Conservation (phyloP, 2,888 invertebrate species). For the Tyria jacobaeae region DNA sequence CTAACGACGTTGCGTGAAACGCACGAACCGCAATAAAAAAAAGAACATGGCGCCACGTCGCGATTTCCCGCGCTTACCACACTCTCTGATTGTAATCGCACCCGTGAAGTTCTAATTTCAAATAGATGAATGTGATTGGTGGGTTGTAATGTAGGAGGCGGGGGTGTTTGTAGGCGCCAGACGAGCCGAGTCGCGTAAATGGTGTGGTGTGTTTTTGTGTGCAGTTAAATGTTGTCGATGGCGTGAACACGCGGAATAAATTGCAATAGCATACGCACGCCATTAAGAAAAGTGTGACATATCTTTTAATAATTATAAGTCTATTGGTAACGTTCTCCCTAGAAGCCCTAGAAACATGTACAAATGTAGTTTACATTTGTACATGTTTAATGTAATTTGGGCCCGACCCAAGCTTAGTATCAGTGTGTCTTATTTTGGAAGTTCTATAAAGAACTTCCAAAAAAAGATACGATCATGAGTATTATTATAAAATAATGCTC, state of each 20-base stretch:
- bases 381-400: constrained; percentile 46
- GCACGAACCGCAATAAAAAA: constrained; percentile 38
- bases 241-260: constrained; percentile 64
- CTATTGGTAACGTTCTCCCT: constrained; percentile 47
- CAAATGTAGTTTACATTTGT: too few relatives aligned
- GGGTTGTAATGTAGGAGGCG: constrained; percentile 53
- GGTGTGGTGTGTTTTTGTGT: constrained; percentile 63
- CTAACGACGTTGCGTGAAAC: constrained; percentile 63
- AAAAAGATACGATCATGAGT: too few relatives aligned
- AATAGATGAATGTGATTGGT: constrained; percentile 77
- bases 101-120: constrained; percentile 74
- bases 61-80: constrained; percentile 60
- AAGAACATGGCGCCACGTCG: constrained; percentile 55
- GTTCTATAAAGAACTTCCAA: too few relatives aligned
- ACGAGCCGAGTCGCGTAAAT: constrained; percentile 62
- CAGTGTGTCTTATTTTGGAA: background rate
- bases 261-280: constrained; percentile 58
- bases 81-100: constrained; percentile 62
- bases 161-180: constrained; percentile 62
- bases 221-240: constrained; percentile 61
- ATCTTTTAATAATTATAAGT: constrained; percentile 58
- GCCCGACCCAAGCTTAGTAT: constrained; percentile 28
- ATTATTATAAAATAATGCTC: background rate
- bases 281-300: constrained; percentile 57
- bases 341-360: too few relatives aligned